phyloP scores from a whole-genome alignment of 2,113 vertebrate genomes.

The Machaerirhynchus nigripectus region DNA sequence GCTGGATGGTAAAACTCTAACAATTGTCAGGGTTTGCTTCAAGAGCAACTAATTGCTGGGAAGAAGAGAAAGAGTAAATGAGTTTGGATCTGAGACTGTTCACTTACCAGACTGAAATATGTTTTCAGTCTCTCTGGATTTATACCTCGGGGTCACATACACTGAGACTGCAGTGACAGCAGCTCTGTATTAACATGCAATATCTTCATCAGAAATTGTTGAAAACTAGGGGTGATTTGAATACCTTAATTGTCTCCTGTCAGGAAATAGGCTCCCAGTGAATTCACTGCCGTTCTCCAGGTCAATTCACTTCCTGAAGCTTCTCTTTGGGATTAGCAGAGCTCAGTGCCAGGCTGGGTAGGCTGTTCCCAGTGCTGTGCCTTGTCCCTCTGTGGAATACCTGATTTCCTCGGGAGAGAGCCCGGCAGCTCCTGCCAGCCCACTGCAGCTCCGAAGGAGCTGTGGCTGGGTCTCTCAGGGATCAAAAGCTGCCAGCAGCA shows the following conservation, averaged over 20 bases:
- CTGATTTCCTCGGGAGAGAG: not conserved
- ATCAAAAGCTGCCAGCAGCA: not conserved
- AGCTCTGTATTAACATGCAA: not conserved
- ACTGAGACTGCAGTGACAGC: not conserved
- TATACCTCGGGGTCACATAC: not conserved
- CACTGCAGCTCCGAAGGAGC: not conserved
- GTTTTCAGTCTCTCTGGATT: not conserved
- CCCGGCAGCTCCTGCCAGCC: not conserved
- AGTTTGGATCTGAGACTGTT: not conserved
- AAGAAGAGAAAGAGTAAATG: not conserved
- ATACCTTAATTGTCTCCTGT: not conserved
- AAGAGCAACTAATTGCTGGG: not conserved
- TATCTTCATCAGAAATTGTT: not conserved
- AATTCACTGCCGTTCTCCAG: not conserved
- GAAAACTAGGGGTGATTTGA: not conserved
- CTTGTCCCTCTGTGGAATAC: not conserved
- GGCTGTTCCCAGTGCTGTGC: not conserved
- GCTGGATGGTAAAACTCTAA: not conserved
- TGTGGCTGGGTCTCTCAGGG: not conserved
- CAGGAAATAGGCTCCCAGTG: not conserved
- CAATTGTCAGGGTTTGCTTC: not conserved
- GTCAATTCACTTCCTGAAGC: not conserved
- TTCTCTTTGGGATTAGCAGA: not conserved
- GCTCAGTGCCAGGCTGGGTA: not conserved
- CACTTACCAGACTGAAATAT: not conserved